Evolutionary conservation across 2,797 vertebrate species (phyloP).

Genomic region (Cossypha heuglini): DNA sequence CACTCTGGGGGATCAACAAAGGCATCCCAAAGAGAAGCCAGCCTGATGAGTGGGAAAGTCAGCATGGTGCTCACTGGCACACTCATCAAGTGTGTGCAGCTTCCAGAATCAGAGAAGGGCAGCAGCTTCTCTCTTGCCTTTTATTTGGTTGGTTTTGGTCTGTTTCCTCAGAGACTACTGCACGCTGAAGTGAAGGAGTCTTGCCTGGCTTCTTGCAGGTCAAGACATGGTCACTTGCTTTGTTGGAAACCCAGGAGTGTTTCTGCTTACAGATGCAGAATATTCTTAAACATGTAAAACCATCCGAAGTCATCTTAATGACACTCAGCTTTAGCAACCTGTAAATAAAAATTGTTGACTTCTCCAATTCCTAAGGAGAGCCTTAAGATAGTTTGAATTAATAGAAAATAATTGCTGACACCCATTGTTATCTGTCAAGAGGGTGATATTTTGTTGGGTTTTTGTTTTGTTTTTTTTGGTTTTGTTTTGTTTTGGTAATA

Average conservation of each 20-base stretch:
- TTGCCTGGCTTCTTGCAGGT: not conserved
- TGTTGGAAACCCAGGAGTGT: not conserved
- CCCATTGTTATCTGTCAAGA: not conserved
- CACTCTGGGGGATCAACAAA: not conserved
- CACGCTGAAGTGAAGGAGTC: not conserved
- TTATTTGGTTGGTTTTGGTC: not conserved
- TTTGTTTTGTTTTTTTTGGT: not conserved
- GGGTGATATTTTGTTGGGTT: not conserved
- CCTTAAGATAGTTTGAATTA: not conserved
- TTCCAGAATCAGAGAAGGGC: not conserved
- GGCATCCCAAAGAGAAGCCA: accelerated
- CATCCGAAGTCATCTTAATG: not conserved
- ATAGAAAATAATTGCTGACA: not conserved
- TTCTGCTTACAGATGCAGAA: not conserved
- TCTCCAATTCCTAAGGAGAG: not conserved
- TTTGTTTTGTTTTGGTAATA: not conserved
- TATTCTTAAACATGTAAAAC: not conserved
- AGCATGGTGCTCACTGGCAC: accelerated
- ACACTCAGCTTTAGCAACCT: not conserved
- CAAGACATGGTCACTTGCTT: not conserved
- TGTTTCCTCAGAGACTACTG: not conserved
- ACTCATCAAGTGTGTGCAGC: accelerated
- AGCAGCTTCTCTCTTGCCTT: not conserved
- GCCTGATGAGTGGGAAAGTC: not conserved
- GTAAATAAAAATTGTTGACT: not conserved